Evolutionary conservation across 2,888 invertebrate genomes (phyloP), one percentile per base, ranked within the genome.

Genomic region (Epirrhoe alternata): DNA sequence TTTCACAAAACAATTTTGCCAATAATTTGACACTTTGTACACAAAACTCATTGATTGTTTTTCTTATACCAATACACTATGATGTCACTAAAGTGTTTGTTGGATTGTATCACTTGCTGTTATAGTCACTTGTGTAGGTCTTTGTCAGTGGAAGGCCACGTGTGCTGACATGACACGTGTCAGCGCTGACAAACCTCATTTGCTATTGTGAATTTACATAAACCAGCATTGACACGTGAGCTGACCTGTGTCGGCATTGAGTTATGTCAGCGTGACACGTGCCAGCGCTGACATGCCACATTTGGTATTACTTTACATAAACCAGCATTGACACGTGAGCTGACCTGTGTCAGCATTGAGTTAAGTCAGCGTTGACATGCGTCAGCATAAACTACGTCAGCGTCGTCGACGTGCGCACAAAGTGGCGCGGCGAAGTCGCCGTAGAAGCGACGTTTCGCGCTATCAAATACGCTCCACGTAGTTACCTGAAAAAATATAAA

Each of bases 401-500:
- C 78, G 83, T 68, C 71, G 75, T 45, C 82, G 80, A 45, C 89
- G 85, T 77, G 87, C 82, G 80, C 90, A 88, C 64, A 89, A 80
- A 70, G 91, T 81, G 73, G 87, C 89, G 78, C 88, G 85, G 60
- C 88, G 87, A 78, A 92, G 83, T 68, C 93, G 92, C 70, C 91
- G 90, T 85, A 90, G 80, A 81, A 90, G 86, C 85, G 89, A 88
- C 77, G 82, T 70, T 76, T 83, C 84, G 82, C 91, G 92, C 92
- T 93, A 92, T 93, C 93, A 93, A 84, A 93, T 93, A 82, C 93
- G 92, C 85, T 93, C 92, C 81, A 93, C 93, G 85, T 93, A 93
- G 92, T 99, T 99, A 77, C 99, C 99, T 74, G 98, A 0, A 70
- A 70, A 53, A 12, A 14, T 45, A 14, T n/a, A n/a, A n/a, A n/a